Percentiles rank a stretch among this genome's conserved stretches.
Conservation (phyloP, 2,797 vertebrate genomes). For the Diglossa cyanea region DNA sequence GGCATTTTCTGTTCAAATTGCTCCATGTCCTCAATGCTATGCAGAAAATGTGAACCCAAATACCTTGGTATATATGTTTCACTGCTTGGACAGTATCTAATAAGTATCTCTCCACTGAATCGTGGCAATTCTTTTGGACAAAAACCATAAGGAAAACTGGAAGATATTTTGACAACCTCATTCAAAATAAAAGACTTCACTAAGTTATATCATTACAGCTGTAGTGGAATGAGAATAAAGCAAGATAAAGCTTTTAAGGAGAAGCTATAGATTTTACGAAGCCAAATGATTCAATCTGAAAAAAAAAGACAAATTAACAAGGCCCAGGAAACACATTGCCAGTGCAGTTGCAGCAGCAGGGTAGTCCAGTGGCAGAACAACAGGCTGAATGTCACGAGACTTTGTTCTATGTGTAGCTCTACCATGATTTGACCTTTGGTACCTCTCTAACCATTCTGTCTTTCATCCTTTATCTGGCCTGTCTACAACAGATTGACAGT, state of each 20-base stretch:
- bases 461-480: slow-evolving; percentile 54
- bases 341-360: not conserved
- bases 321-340: not conserved
- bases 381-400: not conserved
- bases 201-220: not conserved
- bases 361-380: not conserved
- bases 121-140: not conserved
- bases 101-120: not conserved
- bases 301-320: not conserved
- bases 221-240: not conserved
- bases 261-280: not conserved
- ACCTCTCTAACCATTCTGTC: not conserved
- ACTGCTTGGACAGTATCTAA: not conserved
- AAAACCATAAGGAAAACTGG: not conserved
- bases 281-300: not conserved
- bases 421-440: slow-evolving; percentile 31
- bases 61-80: not conserved
- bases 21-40: not conserved
- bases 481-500: slow-evolving; percentile 20
- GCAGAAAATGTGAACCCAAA: not conserved
- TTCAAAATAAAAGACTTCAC: not conserved
- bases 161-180: not conserved
- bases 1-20: not conserved
- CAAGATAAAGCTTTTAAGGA: not conserved
- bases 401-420: not conserved